Percentiles rank a stretch among this genome's conserved stretches.
Evolutionary conservation across 2,797 vertebrate species (phyloP).

Genomic region (Acanthurus tractus): DNA sequence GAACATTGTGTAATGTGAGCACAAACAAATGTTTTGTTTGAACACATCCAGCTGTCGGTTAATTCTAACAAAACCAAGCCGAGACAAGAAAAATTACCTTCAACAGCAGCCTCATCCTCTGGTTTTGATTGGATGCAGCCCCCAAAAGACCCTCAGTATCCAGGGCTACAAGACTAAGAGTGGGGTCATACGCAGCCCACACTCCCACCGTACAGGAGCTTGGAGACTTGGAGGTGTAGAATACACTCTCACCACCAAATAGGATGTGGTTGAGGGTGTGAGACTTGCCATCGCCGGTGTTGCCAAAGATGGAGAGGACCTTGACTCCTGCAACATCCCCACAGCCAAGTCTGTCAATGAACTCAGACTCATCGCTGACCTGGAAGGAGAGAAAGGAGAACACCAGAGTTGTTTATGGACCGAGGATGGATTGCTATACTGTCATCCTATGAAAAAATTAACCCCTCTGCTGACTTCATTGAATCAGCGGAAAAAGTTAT

Average conservation of each 20-base stretch:
- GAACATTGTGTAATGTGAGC: background rate
- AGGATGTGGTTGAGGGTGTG: constrained; percentile 90
- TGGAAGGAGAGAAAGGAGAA: constrained; percentile 45
- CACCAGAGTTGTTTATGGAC: background rate
- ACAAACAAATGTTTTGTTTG: background rate
- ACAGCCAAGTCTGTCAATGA: constrained; percentile 84
- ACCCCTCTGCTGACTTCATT: background rate
- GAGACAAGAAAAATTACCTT: constrained; percentile 73
- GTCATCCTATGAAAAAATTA: background rate
- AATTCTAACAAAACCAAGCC: background rate
- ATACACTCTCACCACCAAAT: constrained; percentile 84
- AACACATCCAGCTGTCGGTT: background rate
- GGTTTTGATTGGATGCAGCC: constrained; percentile 86
- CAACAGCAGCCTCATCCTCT: constrained; percentile 87
- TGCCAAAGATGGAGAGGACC: constrained; percentile 90
- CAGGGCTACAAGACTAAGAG: constrained; percentile 81
- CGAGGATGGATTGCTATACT: background rate
- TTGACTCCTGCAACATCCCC: constrained; percentile 81
- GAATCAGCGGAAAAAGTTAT: background rate
- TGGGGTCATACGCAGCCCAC: constrained; percentile 87
- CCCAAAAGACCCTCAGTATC: constrained; percentile 90
- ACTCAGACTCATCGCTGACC: constrained; percentile 80
- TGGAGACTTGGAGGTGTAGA: constrained; percentile 88
- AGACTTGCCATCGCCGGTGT: constrained; percentile 91
- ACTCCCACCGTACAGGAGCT: constrained; percentile 89